Evolutionary conservation across 2,113 vertebrate genomes (phyloP), one percentile per base, ranked within the genome.

Genomic region (Galemys pyrenaicus): DNA sequence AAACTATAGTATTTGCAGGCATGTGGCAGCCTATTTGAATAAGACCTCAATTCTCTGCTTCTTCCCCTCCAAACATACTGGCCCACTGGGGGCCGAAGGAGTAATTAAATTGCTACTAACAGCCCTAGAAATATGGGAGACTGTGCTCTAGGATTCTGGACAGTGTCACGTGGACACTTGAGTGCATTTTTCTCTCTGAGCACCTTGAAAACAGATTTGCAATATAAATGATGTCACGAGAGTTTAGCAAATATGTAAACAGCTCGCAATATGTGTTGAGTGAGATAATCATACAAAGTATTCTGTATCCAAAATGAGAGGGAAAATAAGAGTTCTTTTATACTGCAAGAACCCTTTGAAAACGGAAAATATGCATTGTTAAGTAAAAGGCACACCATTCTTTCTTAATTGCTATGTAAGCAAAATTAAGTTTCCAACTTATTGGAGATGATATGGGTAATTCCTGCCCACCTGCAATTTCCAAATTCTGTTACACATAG

Each of bases 1-100:
- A 81, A 85, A 37, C 11, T 12, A 26, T 0, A 7, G 3, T 1
- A 51, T 74, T 30, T 51, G 10, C 0, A 80, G 49, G 32, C 3
- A 2, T 4, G 4, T 1, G 3, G 1, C 0, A 68, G 2, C 3
- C 15, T 24, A 1, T 22, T 51, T 4, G 24, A 44, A 73, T 1
- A n/a, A 6, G 16, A 1, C 19, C 20, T 2, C 16, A n/a, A 1
- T 15, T 60, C 24, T n/a, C 51, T 20, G 7, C 44, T 60, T 64
- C 11, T 2, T 0, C 1, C 9, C 30, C 22, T 6, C 30, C 7
- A 44, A 24, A 17, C 6, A 30, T 30, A 20, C 9, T 0, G 41
- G 28, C 3, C 51, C n/a, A 28, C 6, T 15, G 9, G 17, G 7
- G 46, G 9, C 41, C 39, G 9, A 83, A 30, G 30, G 12, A 73